Evolutionary conservation across 2,888 invertebrate species (phyloP).

Genomic region (Torymus aiolomorphi): DNA sequence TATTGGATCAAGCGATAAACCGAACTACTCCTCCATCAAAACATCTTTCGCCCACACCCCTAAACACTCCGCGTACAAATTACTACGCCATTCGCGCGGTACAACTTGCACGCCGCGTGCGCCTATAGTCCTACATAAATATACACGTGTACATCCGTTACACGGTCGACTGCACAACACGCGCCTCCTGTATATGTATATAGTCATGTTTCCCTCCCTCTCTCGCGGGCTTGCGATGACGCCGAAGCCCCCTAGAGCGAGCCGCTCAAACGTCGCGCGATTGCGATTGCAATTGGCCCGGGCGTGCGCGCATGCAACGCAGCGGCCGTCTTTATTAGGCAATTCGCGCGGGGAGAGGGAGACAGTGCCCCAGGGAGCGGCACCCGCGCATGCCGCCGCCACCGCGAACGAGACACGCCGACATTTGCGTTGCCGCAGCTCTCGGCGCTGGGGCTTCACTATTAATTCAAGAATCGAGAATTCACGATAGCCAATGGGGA

Average conservation of each 20-base stretch:
- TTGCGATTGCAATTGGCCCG: slow-evolving; percentile 35
- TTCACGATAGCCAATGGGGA: neutral
- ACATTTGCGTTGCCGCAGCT: too few relatives aligned
- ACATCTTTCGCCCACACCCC: too few relatives aligned
- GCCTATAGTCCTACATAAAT: too few relatives aligned
- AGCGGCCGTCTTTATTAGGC: slow-evolving; percentile 50
- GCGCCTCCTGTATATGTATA: neutral
- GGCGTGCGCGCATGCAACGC: slow-evolving; percentile 10
- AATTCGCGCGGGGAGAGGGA: slow-evolving; percentile 39
- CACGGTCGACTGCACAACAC: neutral
- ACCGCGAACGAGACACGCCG: neutral
- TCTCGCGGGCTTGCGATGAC: neutral
- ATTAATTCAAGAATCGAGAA: slow-evolving; percentile 46
- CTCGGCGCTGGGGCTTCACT: slow-evolving; percentile 16
- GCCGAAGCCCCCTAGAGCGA: neutral
- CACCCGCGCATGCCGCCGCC: neutral
- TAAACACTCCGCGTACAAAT: too few relatives aligned
- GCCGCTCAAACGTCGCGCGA: slow-evolving; percentile 14
- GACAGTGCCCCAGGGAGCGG: slow-evolving; percentile 39
- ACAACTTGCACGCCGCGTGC: too few relatives aligned
- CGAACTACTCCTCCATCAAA: too few relatives aligned
- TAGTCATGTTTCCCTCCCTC: too few relatives aligned
- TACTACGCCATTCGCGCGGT: too few relatives aligned
- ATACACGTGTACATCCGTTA: too few relatives aligned
- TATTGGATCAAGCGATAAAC: too few relatives aligned